Base-by-base conservation (phyloP, 1,140 invertebrate species). In the Lepidurus apus region DNA sequence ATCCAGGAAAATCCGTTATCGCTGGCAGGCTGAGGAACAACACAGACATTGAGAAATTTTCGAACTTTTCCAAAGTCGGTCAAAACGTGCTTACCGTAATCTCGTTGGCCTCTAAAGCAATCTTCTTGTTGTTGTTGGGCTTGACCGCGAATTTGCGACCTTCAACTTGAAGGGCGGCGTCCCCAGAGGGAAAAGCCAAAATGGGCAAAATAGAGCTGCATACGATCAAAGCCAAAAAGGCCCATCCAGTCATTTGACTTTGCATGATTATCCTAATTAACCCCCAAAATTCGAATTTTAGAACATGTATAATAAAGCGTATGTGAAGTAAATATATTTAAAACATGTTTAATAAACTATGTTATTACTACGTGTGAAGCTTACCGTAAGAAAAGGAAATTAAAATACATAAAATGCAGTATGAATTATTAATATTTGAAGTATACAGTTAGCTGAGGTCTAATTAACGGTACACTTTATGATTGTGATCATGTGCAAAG, bases 101-200 rank as follows among this genome's bases (percentile, higher is more conserved):
- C 75, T 76, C 79, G 74, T 78, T 80, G 74, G 73, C 26, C 65
- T 75, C 76, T 34, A 26, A 65, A 73, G 74, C 80, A 1, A 94
- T 93, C 86, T 95, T 95, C 85, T 95, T 95, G 82, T 93, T 89
- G 3, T 92, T 90, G 82, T 95, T 95, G 8, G 93, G 91, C 85
- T 95, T 95, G 83, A 93, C 92, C 0, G 91, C 92, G 83, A 93
- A 94, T 86, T 95, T 95, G 75, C 93, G 87, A 73, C 90, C 90
- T 74, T 88, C 84, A 43, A 73, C 78, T 42, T 80, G 77, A 10
- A 79, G 75, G 13, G 53, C 17, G 6, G 53, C 13, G 21, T 65
- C 53, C 17, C 53, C 53, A 7, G 53, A 65, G 53, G 53, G 53
- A 21, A 65, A 65, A n/a, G 53, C 53, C 13, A 65, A 65, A 21